Evolutionary conservation across 2,797 vertebrate species (phyloP).

Genomic region (Enteromius radiatus): DNA sequence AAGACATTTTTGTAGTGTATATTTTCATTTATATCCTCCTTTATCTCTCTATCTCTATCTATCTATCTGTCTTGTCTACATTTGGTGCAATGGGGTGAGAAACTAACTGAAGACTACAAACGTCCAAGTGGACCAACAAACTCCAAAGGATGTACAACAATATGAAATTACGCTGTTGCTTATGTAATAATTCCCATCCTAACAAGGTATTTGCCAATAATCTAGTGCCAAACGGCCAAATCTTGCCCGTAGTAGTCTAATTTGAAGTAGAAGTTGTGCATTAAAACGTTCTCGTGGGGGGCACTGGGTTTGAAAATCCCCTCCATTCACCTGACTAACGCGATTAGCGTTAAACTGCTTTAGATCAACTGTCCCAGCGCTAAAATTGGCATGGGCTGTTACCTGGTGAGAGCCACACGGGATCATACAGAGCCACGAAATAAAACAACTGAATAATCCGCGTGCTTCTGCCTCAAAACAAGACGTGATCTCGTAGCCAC

Average conservation of each 20-base stretch:
- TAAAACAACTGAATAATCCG: slow-evolving; percentile 31
- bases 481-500: slow-evolving; percentile 9
- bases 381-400: slow-evolving; percentile 45
- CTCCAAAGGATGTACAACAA: not conserved
- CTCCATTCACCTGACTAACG: slow-evolving; percentile 51
- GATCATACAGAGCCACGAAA: slow-evolving; percentile 5
- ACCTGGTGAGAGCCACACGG: slow-evolving; percentile 14
- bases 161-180: not conserved
- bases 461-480: slow-evolving; percentile 7
- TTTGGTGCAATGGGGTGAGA: not conserved
- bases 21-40: not conserved
- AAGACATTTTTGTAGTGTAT: not conserved
- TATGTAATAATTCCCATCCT: not conserved
- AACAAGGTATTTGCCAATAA: not conserved
- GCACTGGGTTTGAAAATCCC: slow-evolving; percentile 3
- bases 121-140: not conserved
- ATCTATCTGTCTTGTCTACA: not conserved
- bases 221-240: not conserved
- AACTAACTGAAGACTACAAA: not conserved
- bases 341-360: slow-evolving; percentile 52
- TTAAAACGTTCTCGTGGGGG: slow-evolving; percentile 4
- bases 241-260: not conserved
- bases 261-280: not conserved
- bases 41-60: not conserved
- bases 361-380: slow-evolving; percentile 35